These are phyloP conservation scores for Ptilorrhoa leucosticta DNA, from an alignment of 2,113 vertebrate genomes.

Conservation along the genomic window DNA sequence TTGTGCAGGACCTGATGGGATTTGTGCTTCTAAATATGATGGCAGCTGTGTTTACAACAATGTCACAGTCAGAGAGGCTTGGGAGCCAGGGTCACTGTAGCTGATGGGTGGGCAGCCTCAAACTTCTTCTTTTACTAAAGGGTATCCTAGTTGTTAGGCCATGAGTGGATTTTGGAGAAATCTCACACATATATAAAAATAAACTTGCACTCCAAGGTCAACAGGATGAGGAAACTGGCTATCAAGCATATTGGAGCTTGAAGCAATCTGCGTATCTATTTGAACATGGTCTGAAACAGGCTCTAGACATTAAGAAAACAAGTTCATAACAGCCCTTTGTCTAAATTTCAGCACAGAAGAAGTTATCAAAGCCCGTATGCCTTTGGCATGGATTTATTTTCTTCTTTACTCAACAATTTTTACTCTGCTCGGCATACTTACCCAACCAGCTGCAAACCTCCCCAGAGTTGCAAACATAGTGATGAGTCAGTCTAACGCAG, in stretches of 20 bases:
- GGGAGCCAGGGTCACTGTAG: not conserved
- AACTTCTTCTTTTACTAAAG: not conserved
- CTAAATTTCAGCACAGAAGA: constrained; percentile 32
- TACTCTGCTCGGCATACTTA: not conserved
- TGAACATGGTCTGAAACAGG: not conserved
- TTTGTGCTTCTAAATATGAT: not conserved
- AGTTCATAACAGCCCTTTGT: constrained; percentile 9
- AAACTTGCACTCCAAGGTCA: not conserved
- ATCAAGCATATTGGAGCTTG: not conserved
- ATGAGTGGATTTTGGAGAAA: not conserved
- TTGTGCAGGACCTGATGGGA: not conserved
- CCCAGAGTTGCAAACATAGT: not conserved
- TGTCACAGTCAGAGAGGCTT: not conserved
- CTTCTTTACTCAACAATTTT: constrained; percentile 10
- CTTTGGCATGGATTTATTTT: constrained; percentile 13
- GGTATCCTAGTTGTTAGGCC: not conserved
- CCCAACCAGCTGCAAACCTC: constrained; percentile 36
- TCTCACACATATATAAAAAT: not conserved
- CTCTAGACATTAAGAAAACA: constrained; percentile 2
- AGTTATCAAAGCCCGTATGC: constrained; percentile 19
- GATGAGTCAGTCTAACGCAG: not conserved
- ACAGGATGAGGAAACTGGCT: not conserved
- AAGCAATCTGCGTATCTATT: not conserved
- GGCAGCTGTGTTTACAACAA: not conserved
- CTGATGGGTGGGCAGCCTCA: not conserved